These are phyloP conservation scores for Parazoanthus darwini DNA, from an alignment of 92 coral and sea anemone genomes.

Conservation along the genomic window DNA sequence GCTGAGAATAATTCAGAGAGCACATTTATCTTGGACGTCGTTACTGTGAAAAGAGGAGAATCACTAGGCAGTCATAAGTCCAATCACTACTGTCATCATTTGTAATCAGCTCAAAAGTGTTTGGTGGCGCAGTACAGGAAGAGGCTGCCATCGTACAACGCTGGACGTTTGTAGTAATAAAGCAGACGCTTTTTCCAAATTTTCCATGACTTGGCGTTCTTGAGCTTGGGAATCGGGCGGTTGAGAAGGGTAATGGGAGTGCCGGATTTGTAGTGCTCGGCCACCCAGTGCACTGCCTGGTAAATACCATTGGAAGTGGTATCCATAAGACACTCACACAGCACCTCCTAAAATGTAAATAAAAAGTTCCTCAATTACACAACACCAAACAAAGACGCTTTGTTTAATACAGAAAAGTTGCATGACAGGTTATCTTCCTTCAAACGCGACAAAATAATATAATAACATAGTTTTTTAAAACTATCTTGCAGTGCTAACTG, in stretches of 20 bases:
- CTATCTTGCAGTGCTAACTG: too few relatives aligned
- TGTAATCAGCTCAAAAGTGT: slow-evolving; percentile 51
- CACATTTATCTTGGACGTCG: too few relatives aligned
- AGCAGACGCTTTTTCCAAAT: slow-evolving; percentile 75
- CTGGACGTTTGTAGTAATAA: slow-evolving; percentile 71
- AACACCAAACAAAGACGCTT: neutral
- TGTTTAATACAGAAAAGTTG: too few relatives aligned
- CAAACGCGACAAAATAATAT: too few relatives aligned
- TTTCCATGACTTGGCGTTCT: slow-evolving; percentile 73
- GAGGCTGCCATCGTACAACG: slow-evolving; percentile 68
- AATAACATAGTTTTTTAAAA: too few relatives aligned
- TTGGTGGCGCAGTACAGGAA: slow-evolving; percentile 81
- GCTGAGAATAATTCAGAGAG: too few relatives aligned
- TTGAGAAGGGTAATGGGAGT: slow-evolving; percentile 77
- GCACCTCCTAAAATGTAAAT: slow-evolving; percentile 44
- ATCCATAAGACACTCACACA: slow-evolving; percentile 73
- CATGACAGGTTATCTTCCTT: too few relatives aligned
- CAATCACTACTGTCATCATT: neutral
- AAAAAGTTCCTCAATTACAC: neutral
- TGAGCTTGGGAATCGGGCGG: slow-evolving; percentile 79
- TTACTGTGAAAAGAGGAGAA: too few relatives aligned
- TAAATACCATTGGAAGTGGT: slow-evolving; percentile 70
- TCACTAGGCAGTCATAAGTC: too few relatives aligned
- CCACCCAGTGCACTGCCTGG: slow-evolving; percentile 85
- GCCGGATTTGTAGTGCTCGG: slow-evolving; percentile 76